A percentile compares a stretch with the other conserved stretches of the same genome.
These are phyloP conservation scores for Tenrec ecaudatus DNA, from an alignment of 2,113 vertebrate genomes.

Conservation along the genomic window DNA sequence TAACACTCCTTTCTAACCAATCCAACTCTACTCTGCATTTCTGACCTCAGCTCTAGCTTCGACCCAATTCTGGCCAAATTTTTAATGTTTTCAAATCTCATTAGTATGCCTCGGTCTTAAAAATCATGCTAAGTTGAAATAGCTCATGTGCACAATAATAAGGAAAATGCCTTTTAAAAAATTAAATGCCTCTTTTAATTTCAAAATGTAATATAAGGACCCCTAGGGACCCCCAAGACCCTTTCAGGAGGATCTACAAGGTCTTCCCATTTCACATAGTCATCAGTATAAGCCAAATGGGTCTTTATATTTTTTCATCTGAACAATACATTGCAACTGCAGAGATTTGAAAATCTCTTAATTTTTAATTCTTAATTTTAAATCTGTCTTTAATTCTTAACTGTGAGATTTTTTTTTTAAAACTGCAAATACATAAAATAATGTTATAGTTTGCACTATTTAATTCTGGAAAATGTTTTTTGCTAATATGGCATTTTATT, in stretches of 20 bases:
- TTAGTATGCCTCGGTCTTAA: not conserved
- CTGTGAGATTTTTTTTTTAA: not conserved
- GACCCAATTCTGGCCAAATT: not conserved
- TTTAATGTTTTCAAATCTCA: not conserved
- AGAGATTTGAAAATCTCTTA: not conserved
- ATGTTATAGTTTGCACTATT: not conserved
- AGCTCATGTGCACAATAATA: not conserved
- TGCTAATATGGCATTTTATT: conserved; percentile 5
- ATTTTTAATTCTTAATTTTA: no score
- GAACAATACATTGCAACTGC: conserved; percentile 8
- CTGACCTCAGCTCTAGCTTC: not conserved
- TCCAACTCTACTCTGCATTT: not conserved
- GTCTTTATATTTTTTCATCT: conserved; percentile 14
- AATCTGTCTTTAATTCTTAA: no score
- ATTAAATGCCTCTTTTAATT: not conserved
- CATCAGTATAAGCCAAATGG: not conserved
- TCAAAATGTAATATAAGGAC: conserved; percentile 33
- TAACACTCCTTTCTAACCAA: not conserved
- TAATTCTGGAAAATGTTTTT: conserved; percentile 32
- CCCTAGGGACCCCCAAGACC: not conserved
- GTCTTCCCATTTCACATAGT: not conserved
- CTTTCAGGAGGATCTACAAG: no score
- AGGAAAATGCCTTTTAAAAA: not conserved
- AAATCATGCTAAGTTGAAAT: not conserved
- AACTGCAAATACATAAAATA: conserved; percentile 39